Evolutionary conservation across 1,140 invertebrate species (phyloP), one percentile per base, ranked within the genome.

Genomic region (Helicoverpa armigera): DNA sequence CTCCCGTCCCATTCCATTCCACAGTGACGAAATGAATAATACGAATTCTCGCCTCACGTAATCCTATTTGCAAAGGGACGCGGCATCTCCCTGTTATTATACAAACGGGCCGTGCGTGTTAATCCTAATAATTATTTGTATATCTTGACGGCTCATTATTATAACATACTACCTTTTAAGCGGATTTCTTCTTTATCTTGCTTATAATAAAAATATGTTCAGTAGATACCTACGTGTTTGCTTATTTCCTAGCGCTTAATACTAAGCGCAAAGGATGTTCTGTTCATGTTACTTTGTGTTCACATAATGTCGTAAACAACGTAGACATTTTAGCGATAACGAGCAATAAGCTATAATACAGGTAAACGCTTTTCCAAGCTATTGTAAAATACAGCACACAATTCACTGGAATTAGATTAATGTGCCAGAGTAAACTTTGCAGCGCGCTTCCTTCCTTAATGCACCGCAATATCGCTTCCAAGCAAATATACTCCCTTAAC

Each of bases 1-100:
- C 60, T 35, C 35, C 23, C 50, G 13, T 29, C 29, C 35, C 23
- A 18, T 77, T 67, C 58, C 50, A 53, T 43, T 43, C 35, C 4
- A 10, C 60, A 61, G 74, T 65, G 74, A 65, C 74, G 56, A 77
- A 77, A 77, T 77, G 74, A 77, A 77, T 77, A 77, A 77, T 77
- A 77, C 60, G 74, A 77, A 65, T 51, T 53, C 60, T 77, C 74
- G 48, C 74, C 65, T 77, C 74, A 77, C 74, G 74, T 77, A 77
- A 77, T 77, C 60, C 74, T 65, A 77, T 77, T 77, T 77, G 74
- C 43, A 77, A 77, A 50, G 74, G 74, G 13, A 51, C 63, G 18
- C 18, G 58, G 43, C 73, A 56, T 50, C 56, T 75, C 73, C 73
- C 50, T 75, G 18, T 48, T 61, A 75, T 61, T 75, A 61, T 50